phyloP scores from a whole-genome alignment of 2,888 invertebrate genomes.

The Zygogramma bicolorata region DNA sequence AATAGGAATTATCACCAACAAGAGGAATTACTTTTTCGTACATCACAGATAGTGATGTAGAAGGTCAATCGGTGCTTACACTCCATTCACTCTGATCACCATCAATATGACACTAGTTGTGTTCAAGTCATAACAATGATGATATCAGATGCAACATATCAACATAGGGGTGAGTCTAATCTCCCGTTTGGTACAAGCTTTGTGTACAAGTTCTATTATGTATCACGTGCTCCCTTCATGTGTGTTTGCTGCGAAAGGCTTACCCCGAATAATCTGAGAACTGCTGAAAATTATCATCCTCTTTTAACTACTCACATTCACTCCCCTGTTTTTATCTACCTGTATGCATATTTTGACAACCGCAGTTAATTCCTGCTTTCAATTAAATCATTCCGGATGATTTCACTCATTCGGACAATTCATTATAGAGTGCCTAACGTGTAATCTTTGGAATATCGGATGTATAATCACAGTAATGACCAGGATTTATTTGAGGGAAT shows the following conservation, averaged over 20 bases:
- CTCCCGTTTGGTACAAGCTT: conserved; percentile 46
- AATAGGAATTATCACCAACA: too few relatives aligned
- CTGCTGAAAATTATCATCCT: conserved; percentile 46
- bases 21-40: too few relatives aligned
- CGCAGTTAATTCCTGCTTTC: conserved; percentile 25
- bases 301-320: conserved; percentile 37
- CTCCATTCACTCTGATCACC: too few relatives aligned
- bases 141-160: conserved; percentile 43
- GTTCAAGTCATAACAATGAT: conserved; percentile 48
- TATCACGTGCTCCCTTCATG: conserved; percentile 36
- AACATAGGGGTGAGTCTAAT: conserved; percentile 47
- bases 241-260: conserved; percentile 41
- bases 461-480: conserved; percentile 4
- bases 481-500: neutral
- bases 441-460: neutral
- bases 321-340: conserved; percentile 19
- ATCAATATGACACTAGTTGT: neutral
- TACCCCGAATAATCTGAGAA: conserved; percentile 44
- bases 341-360: conserved; percentile 24
- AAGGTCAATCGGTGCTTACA: too few relatives aligned
- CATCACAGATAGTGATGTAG: too few relatives aligned
- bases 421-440: neutral
- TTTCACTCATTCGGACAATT: conserved; percentile 6
- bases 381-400: conserved; percentile 30
- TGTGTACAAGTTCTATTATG: conserved; percentile 44